Evolutionary conservation across 2,888 invertebrate species (phyloP), one percentile per base, ranked within the genome.

Genomic region (Erynnis tages): DNA sequence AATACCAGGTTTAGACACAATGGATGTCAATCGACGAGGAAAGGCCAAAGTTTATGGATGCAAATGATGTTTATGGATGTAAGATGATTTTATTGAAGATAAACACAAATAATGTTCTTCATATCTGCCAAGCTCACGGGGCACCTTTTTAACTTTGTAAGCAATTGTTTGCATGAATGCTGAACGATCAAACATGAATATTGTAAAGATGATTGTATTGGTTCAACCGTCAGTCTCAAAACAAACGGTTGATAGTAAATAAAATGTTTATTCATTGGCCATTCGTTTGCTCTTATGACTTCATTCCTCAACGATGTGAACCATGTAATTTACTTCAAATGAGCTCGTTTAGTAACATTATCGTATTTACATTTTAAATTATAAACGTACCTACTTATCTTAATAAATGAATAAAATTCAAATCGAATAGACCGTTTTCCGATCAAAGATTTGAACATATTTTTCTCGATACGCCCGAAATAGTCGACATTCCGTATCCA

Each of bases 211-310:
- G 5, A 14, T 14, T 25, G 13, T n/a, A 16, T 41, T 41, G 29
- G 25, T 38, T 13, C 10, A 8, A 37, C 16, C 21, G 17, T 29
- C 44, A 52, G 49, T 7, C 17, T 41, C 27, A 54, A 63, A 54
- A 54, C 54, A 57, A 30, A 65, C 65, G 66, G 64, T 34, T 60
- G 55, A 56, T 60, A 58, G 48, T 57, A 59, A 59, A 61, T 67
- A 57, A 61, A 66, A 72, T 75, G 66, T 74, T 69, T 76, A 76
- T 76, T 76, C 75, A 75, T 75, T 61, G 59, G 61, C 61, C 64
- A 67, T 65, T 54, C 46, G 56, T 62, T 61, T 65, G 64, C 59
- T 62, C 57, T 75, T 67, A 79, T 63, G 67, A 67, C 76, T 77
- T 73, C 63, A 77, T 78, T 70, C 66, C 54, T 53, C 56, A 64